Evolutionary conservation across 2,888 invertebrate species (phyloP), one percentile per base, ranked within the genome.

Genomic region (Drosophila monieri): DNA sequence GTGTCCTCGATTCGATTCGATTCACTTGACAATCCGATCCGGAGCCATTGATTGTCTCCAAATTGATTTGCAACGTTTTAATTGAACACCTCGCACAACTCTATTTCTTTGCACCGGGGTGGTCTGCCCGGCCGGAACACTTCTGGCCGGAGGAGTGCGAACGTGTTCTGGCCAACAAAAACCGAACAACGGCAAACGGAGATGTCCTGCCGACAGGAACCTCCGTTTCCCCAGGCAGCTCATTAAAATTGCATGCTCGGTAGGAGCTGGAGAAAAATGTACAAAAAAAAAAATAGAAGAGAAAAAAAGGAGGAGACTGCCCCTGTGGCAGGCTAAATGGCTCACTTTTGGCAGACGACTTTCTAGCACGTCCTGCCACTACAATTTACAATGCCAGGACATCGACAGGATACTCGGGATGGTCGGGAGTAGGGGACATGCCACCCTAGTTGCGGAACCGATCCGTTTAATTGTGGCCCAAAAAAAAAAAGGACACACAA

Each of bases 361-460:
- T 53, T 62, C 65, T 58, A 58, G 74, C 74, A 71, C 67, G 69
- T 66, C 55, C 68, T 51, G 66, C 69, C 69, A 69, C 73, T 69
- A 69, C 37, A 69, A 72, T 62, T 55, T 54, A 69, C 69, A 69
- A 69, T 46, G 60, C 46, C 60, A 47, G 47, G 48, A 54, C 57
- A 74, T 60, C 10, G 25, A 37, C 43, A 71, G 64, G 41, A 39
- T 30, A 54, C 37, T 47, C 9, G 43, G 48, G 12, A 21, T 23
- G 46, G 25, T 18, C 60, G 21, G 53, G 54, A 30, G 54, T 35
- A 55, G 69, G 58, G 30, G 54, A 41, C 51, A 51, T 88, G 81
- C 90, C 90, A 90, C 90, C 90, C 90, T 89, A 88, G 90, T 90
- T 90, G 90, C 86, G 85, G 83, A 88, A 89, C 78, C 84, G 89